phyloP scores from a whole-genome alignment of 2,888 invertebrate species.

The Timema podura region DNA sequence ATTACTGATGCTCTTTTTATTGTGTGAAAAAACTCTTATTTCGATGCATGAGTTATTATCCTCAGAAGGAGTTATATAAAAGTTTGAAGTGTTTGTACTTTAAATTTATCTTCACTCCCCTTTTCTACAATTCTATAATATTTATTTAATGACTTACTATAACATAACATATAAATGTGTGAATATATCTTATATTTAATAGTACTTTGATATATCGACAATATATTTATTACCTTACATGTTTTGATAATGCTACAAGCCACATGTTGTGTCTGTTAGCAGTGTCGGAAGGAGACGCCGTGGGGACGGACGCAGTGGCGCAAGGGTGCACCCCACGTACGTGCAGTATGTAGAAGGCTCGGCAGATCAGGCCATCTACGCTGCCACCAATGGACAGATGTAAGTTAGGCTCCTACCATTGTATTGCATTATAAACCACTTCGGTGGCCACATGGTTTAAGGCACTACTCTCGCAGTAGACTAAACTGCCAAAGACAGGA shows the following conservation, averaged over 20 bases:
- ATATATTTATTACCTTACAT: no score
- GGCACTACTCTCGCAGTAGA: no score
- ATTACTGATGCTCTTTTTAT: no score
- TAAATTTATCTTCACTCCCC: no score
- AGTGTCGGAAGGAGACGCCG: slow-evolving; percentile 50
- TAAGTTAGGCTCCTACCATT: slow-evolving; percentile 42
- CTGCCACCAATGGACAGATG: slow-evolving; percentile 60
- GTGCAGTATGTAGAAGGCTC: slow-evolving; percentile 62
- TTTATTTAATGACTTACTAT: background rate
- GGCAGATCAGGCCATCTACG: slow-evolving; percentile 55
- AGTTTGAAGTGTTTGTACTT: no score
- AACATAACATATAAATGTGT: background rate
- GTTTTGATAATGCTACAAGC: no score
- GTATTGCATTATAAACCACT: background rate
- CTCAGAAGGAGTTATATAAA: no score
- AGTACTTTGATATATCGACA: no score
- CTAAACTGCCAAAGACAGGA: no score
- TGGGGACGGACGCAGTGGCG: slow-evolving; percentile 52
- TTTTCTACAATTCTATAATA: no score
- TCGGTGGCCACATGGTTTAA: background rate
- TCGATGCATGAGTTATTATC: no score
- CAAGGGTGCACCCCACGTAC: slow-evolving; percentile 52
- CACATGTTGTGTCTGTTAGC: slow-evolving; percentile 32
- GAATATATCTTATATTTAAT: background rate
- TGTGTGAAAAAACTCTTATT: no score